Evolutionary conservation across 2,888 invertebrate species (phyloP).

Genomic region (Scrobipalpa atriplicella): DNA sequence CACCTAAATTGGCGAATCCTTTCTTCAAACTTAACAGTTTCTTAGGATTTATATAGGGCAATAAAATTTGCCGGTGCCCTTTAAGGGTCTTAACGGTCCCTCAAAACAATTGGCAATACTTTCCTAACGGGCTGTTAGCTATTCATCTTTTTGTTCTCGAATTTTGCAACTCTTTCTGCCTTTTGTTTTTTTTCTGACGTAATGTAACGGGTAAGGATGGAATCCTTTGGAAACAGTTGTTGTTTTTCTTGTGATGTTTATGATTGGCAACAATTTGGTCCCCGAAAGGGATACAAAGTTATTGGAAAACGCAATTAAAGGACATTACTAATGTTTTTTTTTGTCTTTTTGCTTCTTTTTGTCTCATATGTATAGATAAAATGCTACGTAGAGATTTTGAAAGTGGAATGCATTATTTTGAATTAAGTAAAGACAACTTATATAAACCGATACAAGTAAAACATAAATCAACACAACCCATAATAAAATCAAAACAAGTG

Average conservation of each 20-base stretch:
- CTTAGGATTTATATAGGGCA: constrained; percentile 54
- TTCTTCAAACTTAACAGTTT: constrained; percentile 35
- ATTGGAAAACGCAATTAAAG: constrained; percentile 8
- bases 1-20: constrained; percentile 41
- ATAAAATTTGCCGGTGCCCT: constrained; percentile 58
- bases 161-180: constrained; percentile 62
- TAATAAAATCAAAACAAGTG: constrained; percentile 22
- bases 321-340: no score
- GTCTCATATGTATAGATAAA: no score
- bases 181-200: constrained; percentile 47
- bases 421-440: no score
- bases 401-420: no score
- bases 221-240: not conserved
- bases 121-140: constrained; percentile 44
- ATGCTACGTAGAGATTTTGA: no score
- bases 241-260: not conserved
- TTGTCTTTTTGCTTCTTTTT: no score
- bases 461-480: not conserved
- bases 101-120: constrained; percentile 47
- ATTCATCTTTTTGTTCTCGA: constrained; percentile 54
- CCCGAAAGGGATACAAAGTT: not conserved
- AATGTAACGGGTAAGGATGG: constrained; percentile 44
- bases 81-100: constrained; percentile 55
- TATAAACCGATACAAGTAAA: not conserved
- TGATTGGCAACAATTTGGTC: not conserved